These are phyloP conservation scores for Himalopsyche japonica DNA, from an alignment of 2,888 invertebrate genomes.

Conservation along the genomic window DNA sequence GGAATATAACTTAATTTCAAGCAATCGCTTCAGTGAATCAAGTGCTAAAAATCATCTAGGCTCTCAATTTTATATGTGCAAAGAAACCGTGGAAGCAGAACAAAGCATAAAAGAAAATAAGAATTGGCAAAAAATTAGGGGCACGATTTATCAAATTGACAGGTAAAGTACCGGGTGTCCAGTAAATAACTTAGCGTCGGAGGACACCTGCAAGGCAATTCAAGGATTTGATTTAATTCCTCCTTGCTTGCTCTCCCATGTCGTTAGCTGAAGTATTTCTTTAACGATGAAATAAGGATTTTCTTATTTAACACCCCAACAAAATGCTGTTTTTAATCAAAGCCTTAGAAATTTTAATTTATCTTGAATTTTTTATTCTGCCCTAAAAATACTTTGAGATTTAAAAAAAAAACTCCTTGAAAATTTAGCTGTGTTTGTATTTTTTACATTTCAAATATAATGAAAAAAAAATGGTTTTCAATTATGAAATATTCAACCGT, in stretches of 20 bases:
- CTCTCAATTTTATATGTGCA: neutral
- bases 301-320: neutral
- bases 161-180: constrained; percentile 27
- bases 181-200: constrained; percentile 24
- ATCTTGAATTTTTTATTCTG: too few species aligned
- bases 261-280: neutral
- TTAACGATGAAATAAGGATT: neutral
- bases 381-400: too few species aligned
- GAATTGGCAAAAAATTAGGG: constrained; percentile 25
- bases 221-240: neutral
- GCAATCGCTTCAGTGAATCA: neutral
- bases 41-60: neutral
- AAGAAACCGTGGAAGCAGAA: neutral
- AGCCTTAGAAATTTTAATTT: neutral
- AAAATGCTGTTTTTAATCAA: neutral
- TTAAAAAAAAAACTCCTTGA: too few species aligned
- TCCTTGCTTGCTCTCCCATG: neutral
- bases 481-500: too few species aligned
- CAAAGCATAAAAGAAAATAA: neutral
- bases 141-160: constrained; percentile 27
- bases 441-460: too few species aligned
- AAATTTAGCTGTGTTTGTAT: too few species aligned
- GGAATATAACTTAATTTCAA: neutral
- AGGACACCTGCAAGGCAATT: constrained; percentile 25
- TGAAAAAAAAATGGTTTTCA: too few species aligned